Base-by-base conservation (phyloP, 2,113 vertebrate species). In the Onychostoma macrolepis region DNA sequence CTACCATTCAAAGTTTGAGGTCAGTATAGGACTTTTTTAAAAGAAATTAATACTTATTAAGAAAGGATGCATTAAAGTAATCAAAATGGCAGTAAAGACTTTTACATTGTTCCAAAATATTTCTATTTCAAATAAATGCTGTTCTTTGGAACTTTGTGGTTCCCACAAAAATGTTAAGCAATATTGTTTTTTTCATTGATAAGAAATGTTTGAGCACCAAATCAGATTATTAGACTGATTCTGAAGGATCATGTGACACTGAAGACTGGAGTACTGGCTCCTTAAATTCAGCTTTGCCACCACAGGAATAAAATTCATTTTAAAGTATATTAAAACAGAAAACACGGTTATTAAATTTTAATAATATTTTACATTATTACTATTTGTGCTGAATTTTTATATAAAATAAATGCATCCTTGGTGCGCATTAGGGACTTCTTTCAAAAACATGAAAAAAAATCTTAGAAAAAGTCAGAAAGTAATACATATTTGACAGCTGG, bases 21-120 rank as follows among this genome's bases (percentile, higher is more conserved):
- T 28, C 10, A 41, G 4, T 48, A 36, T 17, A 43, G 0, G 13
- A 36, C 50, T 36, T 41, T 17, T 80, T 1, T 91, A 98, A 26
- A 26, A 21, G 9, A 50, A n/a, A 36, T 36, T 17, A 19, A 21
- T 69, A 36, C 6, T 69, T 19, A 1, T 67, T 19, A 1, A 4
- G 33, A 9, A 36, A 36, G 30, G 30, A 71, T 21, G 30, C 24
- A 10, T 71, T 36, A 4, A 67, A 71, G 1, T 71, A 10, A 69
- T 7, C 6, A 33, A 69, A 69, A 56, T 53, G 15, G 4, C 1
- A 30, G 28, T 33, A 67, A 67, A 69, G 15, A 21, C 6, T 4
- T 33, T 30, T 15, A 65, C 0, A 65, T 6, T 15, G 13, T 67
- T 2, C 30, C 12, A 67, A 67, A 30, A 17, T 30, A 67, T 67